Conservation (phyloP, 1,140 invertebrate species). For the Diploscapter pachys region DNA sequence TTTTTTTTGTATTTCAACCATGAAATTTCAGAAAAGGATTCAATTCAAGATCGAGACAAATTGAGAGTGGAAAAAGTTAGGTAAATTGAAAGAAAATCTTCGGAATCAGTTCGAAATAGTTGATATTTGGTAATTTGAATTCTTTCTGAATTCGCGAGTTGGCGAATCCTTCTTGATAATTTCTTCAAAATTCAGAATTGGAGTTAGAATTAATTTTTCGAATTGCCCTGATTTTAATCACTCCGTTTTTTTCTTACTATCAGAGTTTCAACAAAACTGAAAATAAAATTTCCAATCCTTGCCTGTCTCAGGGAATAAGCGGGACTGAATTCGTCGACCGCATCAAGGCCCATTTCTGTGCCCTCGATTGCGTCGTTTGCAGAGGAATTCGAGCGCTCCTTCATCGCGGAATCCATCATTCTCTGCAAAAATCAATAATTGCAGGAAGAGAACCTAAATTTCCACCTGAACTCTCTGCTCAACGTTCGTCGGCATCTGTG, state of each 20-base stretch:
- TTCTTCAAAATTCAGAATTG: no score
- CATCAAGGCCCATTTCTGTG: constrained; percentile 20
- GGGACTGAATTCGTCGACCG: constrained; percentile 16
- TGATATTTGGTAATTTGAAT: not conserved
- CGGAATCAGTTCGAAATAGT: constrained; percentile 10
- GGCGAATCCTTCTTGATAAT: no score
- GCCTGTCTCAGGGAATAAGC: not conserved
- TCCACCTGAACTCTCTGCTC: constrained; percentile 3
- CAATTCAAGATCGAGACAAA: no score
- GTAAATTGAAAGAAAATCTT: not conserved
- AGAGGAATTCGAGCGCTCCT: not conserved
- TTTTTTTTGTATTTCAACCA: no score
- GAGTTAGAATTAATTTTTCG: no score
- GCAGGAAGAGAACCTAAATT: not conserved
- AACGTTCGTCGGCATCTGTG: not conserved
- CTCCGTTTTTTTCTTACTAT: not conserved
- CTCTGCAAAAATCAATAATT: not conserved
- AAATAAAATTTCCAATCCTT: not conserved
- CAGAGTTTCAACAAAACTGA: not conserved
- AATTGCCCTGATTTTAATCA: no score
- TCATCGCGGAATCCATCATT: constrained; percentile 19
- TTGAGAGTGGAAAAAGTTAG: no score
- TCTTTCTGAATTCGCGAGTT: no score
- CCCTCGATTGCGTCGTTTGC: constrained; percentile 3
- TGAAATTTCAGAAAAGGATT: no score